Conservation (phyloP, 2,888 invertebrate genomes). For the Andrena hattorfiana region DNA sequence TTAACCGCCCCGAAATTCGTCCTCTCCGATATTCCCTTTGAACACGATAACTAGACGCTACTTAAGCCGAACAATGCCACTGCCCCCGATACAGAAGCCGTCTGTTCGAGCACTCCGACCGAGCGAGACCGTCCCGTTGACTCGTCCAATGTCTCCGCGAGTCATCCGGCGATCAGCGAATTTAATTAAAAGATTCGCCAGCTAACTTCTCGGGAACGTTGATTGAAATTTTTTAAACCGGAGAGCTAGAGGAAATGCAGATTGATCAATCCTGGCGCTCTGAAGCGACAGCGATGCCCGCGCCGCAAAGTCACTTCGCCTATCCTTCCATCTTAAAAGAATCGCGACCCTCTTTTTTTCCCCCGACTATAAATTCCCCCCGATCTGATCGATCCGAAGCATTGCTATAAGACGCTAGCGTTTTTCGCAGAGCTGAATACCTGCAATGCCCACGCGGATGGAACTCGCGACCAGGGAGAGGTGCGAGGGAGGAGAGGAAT, state of each 20-base stretch:
- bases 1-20: conserved; percentile 52
- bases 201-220: not conserved
- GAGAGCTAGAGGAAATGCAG: not conserved
- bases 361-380: no score
- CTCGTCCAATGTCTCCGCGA: not conserved
- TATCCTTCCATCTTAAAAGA: no score
- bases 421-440: no score
- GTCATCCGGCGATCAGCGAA: not conserved
- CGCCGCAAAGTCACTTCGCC: no score
- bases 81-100: not conserved
- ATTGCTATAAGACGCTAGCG: no score
- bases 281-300: no score
- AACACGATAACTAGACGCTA: conserved; percentile 53
- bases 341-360: no score
- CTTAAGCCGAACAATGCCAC: conserved; percentile 50
- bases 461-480: conserved; percentile 2
- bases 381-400: no score
- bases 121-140: not conserved
- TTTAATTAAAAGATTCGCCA: conserved; percentile 22
- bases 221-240: no score
- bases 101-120: not conserved
- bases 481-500: not conserved
- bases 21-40: conserved; percentile 52
- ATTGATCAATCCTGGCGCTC: not conserved
- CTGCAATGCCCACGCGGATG: not conserved